Percentiles rank a stretch among this genome's conserved stretches.
These are phyloP conservation scores for Ardeotis arabs DNA, from an alignment of 2,113 vertebrate genomes.

Conservation along the genomic window DNA sequence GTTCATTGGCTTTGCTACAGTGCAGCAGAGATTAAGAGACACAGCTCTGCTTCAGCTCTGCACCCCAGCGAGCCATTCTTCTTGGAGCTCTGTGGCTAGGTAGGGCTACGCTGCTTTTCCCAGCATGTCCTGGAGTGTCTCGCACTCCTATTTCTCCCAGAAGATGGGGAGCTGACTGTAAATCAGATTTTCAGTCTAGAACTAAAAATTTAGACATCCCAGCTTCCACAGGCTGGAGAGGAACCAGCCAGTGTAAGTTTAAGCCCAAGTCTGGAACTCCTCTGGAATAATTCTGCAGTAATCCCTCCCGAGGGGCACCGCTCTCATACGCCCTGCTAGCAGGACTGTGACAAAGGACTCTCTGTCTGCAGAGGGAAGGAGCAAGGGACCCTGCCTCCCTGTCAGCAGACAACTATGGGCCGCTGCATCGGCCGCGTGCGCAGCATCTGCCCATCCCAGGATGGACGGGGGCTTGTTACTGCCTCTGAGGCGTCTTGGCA, in stretches of 20 bases:
- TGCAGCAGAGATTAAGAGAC: background rate
- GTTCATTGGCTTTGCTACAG: background rate
- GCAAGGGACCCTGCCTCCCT: background rate
- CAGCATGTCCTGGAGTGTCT: background rate
- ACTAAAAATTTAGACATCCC: background rate
- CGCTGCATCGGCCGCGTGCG: accelerated
- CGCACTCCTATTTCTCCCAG: background rate
- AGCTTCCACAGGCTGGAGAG: background rate
- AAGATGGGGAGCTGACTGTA: background rate
- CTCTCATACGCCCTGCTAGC: background rate
- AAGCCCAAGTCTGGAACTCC: background rate
- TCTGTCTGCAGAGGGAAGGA: background rate
- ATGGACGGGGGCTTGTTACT: background rate
- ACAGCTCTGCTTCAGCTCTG: background rate
- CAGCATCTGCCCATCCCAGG: background rate
- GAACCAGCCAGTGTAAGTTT: background rate
- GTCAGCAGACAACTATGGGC: accelerated
- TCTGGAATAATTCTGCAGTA: background rate
- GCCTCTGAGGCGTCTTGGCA: accelerated
- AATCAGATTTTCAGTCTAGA: background rate
- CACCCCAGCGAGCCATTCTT: background rate
- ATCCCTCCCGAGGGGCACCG: background rate
- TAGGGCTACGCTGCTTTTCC: accelerated
- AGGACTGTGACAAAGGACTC: background rate
- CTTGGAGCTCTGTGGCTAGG: background rate